Conservation (phyloP, 2,888 invertebrate genomes). For the Oegoconia quadripuncta region DNA sequence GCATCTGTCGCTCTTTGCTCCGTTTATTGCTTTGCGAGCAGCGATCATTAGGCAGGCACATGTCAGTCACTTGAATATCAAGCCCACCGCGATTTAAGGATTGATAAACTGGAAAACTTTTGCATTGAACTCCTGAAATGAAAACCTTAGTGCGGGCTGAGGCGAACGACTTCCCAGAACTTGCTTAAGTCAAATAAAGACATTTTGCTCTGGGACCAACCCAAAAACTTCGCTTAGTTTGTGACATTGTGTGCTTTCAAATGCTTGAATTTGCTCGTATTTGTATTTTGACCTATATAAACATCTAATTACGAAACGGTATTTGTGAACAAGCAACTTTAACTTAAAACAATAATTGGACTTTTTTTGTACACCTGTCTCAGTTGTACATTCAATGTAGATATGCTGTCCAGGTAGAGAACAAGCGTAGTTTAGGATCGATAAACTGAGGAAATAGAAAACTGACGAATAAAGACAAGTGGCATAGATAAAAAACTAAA, state of each 20-base stretch:
- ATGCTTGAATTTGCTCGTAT: conserved; percentile 28
- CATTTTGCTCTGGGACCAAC: conserved; percentile 30
- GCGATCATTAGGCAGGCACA: too few relatives aligned
- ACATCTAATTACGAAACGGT: conserved; percentile 24
- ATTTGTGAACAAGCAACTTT: background rate
- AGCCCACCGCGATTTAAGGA: conserved; percentile 30
- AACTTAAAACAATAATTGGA: too few relatives aligned
- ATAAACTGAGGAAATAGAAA: too few relatives aligned
- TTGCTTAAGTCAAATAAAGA: conserved; percentile 44
- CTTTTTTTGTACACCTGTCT: too few relatives aligned
- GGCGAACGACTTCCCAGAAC: conserved; percentile 24
- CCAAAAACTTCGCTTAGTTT: conserved; percentile 26
- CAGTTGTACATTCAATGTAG: too few relatives aligned
- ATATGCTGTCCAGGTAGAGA: too few relatives aligned
- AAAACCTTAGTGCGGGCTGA: conserved; percentile 39
- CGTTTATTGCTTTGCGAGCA: too few relatives aligned
- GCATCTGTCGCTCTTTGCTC: too few relatives aligned
- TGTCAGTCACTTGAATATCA: too few relatives aligned
- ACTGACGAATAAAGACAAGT: too few relatives aligned
- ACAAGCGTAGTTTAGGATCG: too few relatives aligned
- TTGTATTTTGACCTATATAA: conserved; percentile 22
- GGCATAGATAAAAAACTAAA: too few relatives aligned
- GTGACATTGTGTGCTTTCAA: conserved; percentile 19
- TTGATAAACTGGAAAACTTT: conserved; percentile 43
- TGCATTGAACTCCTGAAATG: conserved; percentile 35